These are phyloP conservation scores for Drosophila subsilvestris DNA, from an alignment of 2,888 invertebrate genomes.

Conservation along the genomic window DNA sequence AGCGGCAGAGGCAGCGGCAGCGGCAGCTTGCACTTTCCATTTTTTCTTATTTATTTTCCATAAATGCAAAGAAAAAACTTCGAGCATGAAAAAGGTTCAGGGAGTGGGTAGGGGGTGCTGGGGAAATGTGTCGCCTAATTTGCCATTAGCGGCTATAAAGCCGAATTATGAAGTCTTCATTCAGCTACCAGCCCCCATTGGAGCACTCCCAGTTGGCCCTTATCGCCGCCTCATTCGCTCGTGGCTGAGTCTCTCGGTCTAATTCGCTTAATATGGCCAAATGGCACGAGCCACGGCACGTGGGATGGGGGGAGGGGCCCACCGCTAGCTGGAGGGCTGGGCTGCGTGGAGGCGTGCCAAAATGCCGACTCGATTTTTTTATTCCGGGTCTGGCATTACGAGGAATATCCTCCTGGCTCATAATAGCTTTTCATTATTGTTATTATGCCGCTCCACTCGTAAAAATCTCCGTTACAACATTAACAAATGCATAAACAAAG, in stretches of 20 bases:
- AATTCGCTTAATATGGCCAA: slow-evolving; percentile 80
- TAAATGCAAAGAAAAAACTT: not conserved
- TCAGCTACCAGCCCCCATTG: not conserved
- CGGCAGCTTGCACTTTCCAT: not conserved
- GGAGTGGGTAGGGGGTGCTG: too few relatives aligned
- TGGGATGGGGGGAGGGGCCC: too few relatives aligned
- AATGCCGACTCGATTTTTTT: slow-evolving; percentile 51
- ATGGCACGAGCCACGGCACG: slow-evolving; percentile 52
- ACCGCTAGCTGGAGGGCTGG: not conserved
- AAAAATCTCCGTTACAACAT: slow-evolving; percentile 81
- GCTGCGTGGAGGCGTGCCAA: slow-evolving; percentile 59
- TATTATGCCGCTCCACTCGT: slow-evolving; percentile 79
- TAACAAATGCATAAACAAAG: slow-evolving; percentile 82
- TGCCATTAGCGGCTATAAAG: slow-evolving; percentile 78
- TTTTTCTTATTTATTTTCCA: not conserved
- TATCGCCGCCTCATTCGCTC: slow-evolving; percentile 54
- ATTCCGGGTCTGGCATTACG: slow-evolving; percentile 53
- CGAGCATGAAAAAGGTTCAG: too few relatives aligned
- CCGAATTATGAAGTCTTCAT: slow-evolving; percentile 65
- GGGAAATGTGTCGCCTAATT: slow-evolving; percentile 68
- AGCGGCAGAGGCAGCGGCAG: too few relatives aligned
- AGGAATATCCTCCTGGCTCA: slow-evolving; percentile 70
- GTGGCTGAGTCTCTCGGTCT: slow-evolving; percentile 38
- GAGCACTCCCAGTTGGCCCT: slow-evolving; percentile 21
- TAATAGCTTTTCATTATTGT: slow-evolving; percentile 83